phyloP scores from a whole-genome alignment of 2,113 vertebrate genomes.

The Pangasianodon gigas region DNA sequence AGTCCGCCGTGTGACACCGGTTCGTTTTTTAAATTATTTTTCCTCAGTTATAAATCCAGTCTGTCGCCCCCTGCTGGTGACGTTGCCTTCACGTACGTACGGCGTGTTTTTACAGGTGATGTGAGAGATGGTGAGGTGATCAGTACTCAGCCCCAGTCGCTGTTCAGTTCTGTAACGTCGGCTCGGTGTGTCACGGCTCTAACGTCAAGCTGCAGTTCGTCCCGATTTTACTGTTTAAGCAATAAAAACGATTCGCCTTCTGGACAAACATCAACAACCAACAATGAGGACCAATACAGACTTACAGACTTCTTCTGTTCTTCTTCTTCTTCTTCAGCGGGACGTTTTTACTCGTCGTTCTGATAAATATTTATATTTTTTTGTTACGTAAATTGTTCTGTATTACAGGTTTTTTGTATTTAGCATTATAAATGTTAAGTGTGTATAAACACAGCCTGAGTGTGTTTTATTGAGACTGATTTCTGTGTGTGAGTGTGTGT shows the following conservation, averaged over 20 bases:
- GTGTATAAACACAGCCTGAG: constrained; percentile 50
- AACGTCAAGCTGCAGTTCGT: neutral
- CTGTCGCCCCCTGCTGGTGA: neutral
- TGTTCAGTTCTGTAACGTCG: neutral
- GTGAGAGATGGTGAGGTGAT: neutral
- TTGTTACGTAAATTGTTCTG: constrained; percentile 66
- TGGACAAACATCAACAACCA: neutral
- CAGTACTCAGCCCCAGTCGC: neutral
- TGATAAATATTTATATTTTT: constrained; percentile 71
- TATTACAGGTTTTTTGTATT: constrained; percentile 70
- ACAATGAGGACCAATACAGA: constrained; percentile 65
- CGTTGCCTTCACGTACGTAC: neutral
- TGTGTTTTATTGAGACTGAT: constrained; percentile 24
- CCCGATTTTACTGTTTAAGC: constrained; percentile 36
- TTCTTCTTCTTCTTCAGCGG: neutral
- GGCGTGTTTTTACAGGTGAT: neutral
- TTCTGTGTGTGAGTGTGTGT: neutral
- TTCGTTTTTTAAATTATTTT: too few relatives aligned
- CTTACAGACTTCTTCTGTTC: neutral
- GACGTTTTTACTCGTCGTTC: constrained; percentile 65
- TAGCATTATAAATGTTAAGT: constrained; percentile 70
- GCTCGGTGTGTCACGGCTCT: neutral
- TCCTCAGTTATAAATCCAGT: neutral
- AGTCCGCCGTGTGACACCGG: neutral
- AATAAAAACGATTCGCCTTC: constrained; percentile 34